Conservation (phyloP, 2,113 vertebrate species). For the Equus przewalskii region DNA sequence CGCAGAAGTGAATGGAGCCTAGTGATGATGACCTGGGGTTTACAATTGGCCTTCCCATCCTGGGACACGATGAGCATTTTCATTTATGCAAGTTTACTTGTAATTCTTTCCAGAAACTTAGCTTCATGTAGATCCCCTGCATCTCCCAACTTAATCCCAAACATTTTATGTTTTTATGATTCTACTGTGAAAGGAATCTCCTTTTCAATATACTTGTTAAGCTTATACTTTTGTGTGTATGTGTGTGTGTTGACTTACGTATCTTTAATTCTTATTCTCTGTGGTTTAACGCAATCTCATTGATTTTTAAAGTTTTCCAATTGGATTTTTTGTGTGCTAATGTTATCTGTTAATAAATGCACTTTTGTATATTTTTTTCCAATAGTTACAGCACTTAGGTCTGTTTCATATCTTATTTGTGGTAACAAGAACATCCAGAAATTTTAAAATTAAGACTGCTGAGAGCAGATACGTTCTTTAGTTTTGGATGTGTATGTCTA, state of each 20-base stretch:
- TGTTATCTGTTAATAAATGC: neutral
- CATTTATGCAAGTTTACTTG: neutral
- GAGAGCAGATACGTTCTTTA: neutral
- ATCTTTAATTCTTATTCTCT: neutral
- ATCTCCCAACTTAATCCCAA: neutral
- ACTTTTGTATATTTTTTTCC: neutral
- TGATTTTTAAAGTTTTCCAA: neutral
- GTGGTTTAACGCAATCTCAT: neutral
- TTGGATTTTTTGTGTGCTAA: neutral
- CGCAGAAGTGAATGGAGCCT: neutral
- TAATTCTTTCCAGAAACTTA: neutral
- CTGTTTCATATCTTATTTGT: neutral
- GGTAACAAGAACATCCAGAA: neutral
- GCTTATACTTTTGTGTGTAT: neutral
- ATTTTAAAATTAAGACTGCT: neutral
- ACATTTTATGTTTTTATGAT: neutral
- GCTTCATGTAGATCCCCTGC: neutral
- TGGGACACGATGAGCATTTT: neutral
- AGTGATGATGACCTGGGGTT: neutral
- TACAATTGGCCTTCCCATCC: neutral
- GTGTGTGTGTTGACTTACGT: neutral
- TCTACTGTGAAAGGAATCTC: neutral
- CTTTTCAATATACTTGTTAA: neutral
- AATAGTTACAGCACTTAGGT: neutral
- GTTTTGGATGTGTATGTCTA: neutral